Evolutionary conservation across 2,797 vertebrate genomes (phyloP).

Genomic region (Liparis tanakae): DNA sequence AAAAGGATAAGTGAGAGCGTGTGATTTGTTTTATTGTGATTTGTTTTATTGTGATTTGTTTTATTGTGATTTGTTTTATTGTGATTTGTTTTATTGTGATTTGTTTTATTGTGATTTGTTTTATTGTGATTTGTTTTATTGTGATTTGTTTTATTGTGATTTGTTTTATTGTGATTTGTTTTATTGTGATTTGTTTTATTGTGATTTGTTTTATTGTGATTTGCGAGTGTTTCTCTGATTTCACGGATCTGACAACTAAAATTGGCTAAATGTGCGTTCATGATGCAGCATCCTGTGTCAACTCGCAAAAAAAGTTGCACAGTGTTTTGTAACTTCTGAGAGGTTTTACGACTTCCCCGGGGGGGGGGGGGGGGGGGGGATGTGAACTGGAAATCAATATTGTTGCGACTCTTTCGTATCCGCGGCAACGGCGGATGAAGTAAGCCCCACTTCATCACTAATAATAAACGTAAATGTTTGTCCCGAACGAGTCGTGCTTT

Average conservation of each 20-base stretch:
- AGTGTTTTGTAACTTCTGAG: constrained; percentile 6
- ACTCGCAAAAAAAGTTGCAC: not conserved
- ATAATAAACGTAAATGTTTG: constrained; percentile 22
- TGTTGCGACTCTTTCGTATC: constrained; percentile 14
- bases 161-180: not conserved
- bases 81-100: constrained; percentile 2
- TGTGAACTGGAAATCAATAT: constrained; percentile 15
- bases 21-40: not conserved
- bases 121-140: not conserved
- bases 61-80: not conserved
- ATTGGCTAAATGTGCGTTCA: not conserved
- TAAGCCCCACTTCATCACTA: constrained; percentile 16
- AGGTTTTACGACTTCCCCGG: not conserved
- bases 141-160: constrained; percentile 2
- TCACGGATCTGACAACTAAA: not conserved
- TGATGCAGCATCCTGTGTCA: not conserved
- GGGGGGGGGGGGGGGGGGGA: not conserved
- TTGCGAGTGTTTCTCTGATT: constrained; percentile 1
- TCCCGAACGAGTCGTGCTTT: constrained; percentile 11
- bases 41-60: not conserved
- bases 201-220: not conserved
- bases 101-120: not conserved
- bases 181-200: not conserved
- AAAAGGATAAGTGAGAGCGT: too few relatives aligned
- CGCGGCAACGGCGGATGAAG: constrained; percentile 32